Evolutionary conservation across 2,888 invertebrate species (phyloP), one percentile per base, ranked within the genome.

Genomic region (Cheiracanthium punctorium): DNA sequence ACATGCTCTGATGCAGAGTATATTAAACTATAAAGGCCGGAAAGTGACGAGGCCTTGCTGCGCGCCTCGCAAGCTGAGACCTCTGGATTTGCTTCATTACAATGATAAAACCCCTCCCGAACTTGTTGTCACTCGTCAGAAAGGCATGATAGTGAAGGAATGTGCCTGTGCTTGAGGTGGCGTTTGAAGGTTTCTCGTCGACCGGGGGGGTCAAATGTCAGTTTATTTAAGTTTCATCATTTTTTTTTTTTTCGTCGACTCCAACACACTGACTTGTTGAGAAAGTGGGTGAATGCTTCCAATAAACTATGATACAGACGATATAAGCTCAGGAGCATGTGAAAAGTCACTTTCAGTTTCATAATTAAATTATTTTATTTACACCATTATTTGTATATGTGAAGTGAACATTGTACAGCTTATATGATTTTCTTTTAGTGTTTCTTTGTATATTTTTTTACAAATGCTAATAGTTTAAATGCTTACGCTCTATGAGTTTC

Each of bases 71-170:
- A 94, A 94, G 90, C 92, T 95, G 70, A 93, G 93, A 41, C 93
- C 94, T 81, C 91, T 95, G 79, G 94, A 95, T 90, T 93, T 95
- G 82, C 91, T 95, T 41, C 94, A 95, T 90, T 93, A 94, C 64
- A 94, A 94, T 90, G 94, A 94, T 89, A 93, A 94, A 88, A 93
- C 94, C 89, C 92, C 92, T 32, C 93, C 93, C 43, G 94, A 94
- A 90, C 91, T 95, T 69, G 94, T 94, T 90, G 93, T 95, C 65
- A 94, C 94, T 75, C 94, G 93, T 79, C 95, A 95, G 95, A 94
- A 94, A 89, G 94, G 95, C 90, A 95, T 95, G 94, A 93, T 93
- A 90, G 95, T 95, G 65, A 91, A 94, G 79, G 95, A 95, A 91
- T 95, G 95, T 91, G 95, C 95, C 84, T 95, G 95, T 91, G 58